Percentiles rank a stretch among this genome's conserved stretches.
Evolutionary conservation across 2,113 vertebrate genomes (phyloP).

Genomic region (Xiphophorus hellerii): DNA sequence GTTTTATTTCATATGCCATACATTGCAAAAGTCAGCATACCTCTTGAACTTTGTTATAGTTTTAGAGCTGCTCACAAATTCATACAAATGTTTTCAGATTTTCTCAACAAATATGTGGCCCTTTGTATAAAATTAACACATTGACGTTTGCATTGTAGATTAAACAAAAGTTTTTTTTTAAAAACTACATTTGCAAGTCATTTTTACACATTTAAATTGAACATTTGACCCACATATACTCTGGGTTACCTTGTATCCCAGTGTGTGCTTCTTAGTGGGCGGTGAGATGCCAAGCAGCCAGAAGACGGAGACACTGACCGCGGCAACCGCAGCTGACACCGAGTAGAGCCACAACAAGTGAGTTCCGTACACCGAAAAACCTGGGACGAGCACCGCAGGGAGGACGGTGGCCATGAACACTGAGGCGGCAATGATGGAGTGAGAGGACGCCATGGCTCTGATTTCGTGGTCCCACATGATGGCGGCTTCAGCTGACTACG

Average conservation of each 20-base stretch:
- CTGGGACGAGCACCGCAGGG: constrained; percentile 81
- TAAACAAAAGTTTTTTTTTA: too few species aligned
- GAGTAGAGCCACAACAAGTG: constrained; percentile 89
- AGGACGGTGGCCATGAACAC: constrained; percentile 81
- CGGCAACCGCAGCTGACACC: constrained; percentile 81
- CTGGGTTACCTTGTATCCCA: constrained; percentile 85
- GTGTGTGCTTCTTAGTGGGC: constrained; percentile 85
- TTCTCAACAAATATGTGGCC: too few species aligned
- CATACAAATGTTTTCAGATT: too few species aligned
- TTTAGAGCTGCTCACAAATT: too few species aligned
- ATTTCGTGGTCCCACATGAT: constrained; percentile 89
- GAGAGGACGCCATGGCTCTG: constrained; percentile 84
- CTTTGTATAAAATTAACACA: too few species aligned
- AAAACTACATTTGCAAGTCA: too few species aligned
- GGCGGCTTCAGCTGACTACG: background rate
- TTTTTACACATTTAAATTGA: too few species aligned
- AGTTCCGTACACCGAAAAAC: constrained; percentile 87
- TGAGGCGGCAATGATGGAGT: constrained; percentile 82
- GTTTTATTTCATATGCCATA: too few species aligned
- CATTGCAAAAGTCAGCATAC: background rate
- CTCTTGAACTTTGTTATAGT: too few species aligned
- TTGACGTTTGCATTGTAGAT: too few species aligned
- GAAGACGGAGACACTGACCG: constrained; percentile 83
- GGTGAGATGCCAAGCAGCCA: constrained; percentile 84
- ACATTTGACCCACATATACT: too few species aligned